Base-by-base conservation (phyloP, 2,797 vertebrate species). In the Parauchenoglanis punctatus region DNA sequence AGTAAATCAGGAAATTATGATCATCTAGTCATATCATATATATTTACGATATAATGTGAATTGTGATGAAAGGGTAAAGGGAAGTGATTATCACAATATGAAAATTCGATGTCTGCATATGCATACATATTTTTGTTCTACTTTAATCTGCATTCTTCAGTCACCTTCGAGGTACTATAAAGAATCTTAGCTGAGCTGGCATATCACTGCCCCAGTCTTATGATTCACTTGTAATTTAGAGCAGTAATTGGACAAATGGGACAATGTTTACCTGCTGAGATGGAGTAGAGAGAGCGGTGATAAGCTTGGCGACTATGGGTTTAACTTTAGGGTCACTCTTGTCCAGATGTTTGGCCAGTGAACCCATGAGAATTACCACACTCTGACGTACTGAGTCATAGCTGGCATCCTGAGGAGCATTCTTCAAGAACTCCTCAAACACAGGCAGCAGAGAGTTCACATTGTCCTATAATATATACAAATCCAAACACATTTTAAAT, bases 311-410 rank as follows among this genome's bases (percentile, higher is more conserved):
- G 87, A 99, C 96, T 0, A 99, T 99, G 84, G 99, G 99, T 92
- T 99, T 99, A 91, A 99, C 98, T 94, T 99, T 99, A 78, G 98
- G 98, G 93, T 99, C 98, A 0, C 93, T 99, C 93, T 99, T 99
- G 91, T 99, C 99, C 94, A 99, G 94, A 95, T 99, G 99, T 92
- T 99, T 99, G 92, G 99, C 99, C 91, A 99, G 93, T 7, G 99
- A 99, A 67, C 98, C 98, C 98, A 99, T 99, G 20, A 99, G 96
- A 93, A 99, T 98, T 90, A 99, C 98, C 89, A 99, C 99, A 0
- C 98, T 99, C 95, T 99, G 99, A 88, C 99, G 96, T 89, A 99
- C 98, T 0, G 98, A 97, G 80, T 99, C 99, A 0, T 99, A 99
- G 93, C 95, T 98, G 92, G 99, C 98, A 20, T 99, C 97, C 56